A percentile compares a stretch with the other conserved stretches of the same genome.
Conservation (phyloP, 2,113 vertebrate species). For the Thalassarche chlororhynchos region DNA sequence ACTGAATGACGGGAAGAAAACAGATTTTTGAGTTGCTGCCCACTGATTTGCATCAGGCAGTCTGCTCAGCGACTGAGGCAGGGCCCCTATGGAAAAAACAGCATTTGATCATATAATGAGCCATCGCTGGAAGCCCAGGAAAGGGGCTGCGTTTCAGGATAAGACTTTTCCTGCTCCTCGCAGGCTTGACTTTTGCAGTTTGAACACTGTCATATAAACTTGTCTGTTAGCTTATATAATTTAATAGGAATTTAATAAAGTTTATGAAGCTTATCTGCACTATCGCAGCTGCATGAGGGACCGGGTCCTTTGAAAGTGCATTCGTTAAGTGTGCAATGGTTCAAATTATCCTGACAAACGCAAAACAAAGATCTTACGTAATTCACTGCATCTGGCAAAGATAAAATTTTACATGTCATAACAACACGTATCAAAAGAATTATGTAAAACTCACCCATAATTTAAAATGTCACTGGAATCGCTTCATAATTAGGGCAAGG, state of each 20-base stretch:
- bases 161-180: neutral
- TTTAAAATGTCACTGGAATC: conserved; percentile 54
- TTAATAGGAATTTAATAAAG: neutral
- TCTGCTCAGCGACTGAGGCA: neutral
- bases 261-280: neutral
- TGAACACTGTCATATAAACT: neutral
- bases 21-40: neutral
- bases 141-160: neutral
- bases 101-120: neutral
- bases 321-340: neutral
- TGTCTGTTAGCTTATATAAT: neutral
- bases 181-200: neutral
- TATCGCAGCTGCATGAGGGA: neutral
- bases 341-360: neutral
- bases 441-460: conserved; percentile 53
- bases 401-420: conserved; percentile 33
- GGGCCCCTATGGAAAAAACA: neutral
- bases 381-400: conserved; percentile 24
- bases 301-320: neutral
- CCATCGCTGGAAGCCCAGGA: neutral
- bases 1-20: neutral
- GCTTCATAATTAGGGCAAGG: conserved; percentile 49
- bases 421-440: conserved; percentile 31
- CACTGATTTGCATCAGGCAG: neutral
- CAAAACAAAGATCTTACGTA: conserved; percentile 47